Conservation (phyloP, 2,888 invertebrate genomes). For the Aspidiotus rigidus region DNA sequence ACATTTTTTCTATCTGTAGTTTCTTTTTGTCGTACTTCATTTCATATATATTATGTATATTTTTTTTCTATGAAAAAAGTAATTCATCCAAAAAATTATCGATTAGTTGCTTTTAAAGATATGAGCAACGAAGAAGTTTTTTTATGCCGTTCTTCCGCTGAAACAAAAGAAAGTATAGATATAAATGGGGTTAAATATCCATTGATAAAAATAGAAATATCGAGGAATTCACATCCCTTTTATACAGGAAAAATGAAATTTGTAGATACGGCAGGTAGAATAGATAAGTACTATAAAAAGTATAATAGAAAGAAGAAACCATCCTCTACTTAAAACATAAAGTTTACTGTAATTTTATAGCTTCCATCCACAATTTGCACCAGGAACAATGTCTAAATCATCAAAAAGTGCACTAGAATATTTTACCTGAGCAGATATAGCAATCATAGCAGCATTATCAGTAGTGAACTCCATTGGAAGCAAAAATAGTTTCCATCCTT, state of each 20-base stretch:
- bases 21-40: neutral
- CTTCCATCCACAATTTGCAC: neutral
- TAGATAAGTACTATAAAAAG: neutral
- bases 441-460: constrained; percentile 33
- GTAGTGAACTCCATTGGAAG: constrained; percentile 15
- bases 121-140: neutral
- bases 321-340: too few relatives aligned
- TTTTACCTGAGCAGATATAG: neutral
- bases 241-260: neutral
- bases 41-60: neutral
- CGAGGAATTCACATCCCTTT: neutral
- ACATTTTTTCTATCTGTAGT: neutral
- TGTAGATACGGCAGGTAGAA: neutral
- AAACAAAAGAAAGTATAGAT: neutral
- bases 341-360: too few relatives aligned
- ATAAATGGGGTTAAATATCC: neutral
- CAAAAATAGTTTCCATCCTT: constrained; percentile 6
- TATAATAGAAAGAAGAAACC: too few relatives aligned
- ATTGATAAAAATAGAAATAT: neutral
- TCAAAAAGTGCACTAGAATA: neutral
- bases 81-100: neutral
- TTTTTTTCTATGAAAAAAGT: neutral
- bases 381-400: neutral
- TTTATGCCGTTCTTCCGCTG: neutral
- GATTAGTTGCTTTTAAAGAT: neutral